Base-by-base conservation (phyloP, 2,888 invertebrate genomes). In the Halictus quadricinctus region DNA sequence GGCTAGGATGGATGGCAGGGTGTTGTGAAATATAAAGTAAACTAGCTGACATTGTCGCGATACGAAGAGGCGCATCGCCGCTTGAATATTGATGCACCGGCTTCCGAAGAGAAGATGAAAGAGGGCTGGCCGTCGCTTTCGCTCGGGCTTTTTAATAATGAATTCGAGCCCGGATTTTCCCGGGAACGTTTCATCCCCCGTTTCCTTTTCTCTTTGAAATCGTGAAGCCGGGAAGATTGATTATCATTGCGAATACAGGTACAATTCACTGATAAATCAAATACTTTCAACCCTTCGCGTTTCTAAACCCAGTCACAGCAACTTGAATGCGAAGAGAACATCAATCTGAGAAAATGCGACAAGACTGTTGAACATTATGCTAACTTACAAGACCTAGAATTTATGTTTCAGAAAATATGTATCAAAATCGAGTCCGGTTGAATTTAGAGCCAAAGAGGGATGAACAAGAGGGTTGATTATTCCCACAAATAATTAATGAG, bases 1-100 rank as follows among this genome's bases (percentile, higher is more conserved):
- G 36, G 48, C 41, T 13, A 79, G 77, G 90, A 91, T 90, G 88
- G 89, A 90, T 91, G 90, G 88, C 80, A 25, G 86, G 81, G 81
- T 81, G 91, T 91, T 89, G 90, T 81, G 92, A 93, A 92, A 92
- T 92, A 92, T 91, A 92, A 92, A 92, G 90, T 92, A 91, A 92
- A 92, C 91, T 90, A 88, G 86, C 90, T 80, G 88, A 87, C 90
- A 89, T 90, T 89, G 90, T 90, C 89, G 90, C 89, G 89, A 89
- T 90, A 89, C 88, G 87, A 87, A 79, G 83, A 83, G 81, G 76
- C 81, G 82, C 89, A 83, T 91, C 91, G 83, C 84, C 84, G 72
- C 83, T 84, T 90, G 92, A 92, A 92, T 92, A 92, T 92, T 91
- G 91, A 92, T 91, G 90, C 84, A 79, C 75, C 72, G 48, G 36